Evolutionary conservation across 2,113 vertebrate species (phyloP).

Genomic region (Catharus minimus): DNA sequence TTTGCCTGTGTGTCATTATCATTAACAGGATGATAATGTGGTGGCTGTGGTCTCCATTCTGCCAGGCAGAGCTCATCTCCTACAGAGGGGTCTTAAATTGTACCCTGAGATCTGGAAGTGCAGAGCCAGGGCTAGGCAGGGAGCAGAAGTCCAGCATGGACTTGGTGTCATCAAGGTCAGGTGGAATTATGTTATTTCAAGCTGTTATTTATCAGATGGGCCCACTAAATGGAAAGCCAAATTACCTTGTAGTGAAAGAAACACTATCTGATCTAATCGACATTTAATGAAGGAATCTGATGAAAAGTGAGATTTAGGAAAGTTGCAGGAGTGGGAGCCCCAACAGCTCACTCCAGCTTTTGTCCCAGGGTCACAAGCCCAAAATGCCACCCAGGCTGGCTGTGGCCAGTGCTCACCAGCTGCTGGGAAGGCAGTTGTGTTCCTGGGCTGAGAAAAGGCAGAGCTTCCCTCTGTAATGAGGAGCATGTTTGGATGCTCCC

Average conservation of each 20-base stretch:
- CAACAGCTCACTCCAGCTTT: background rate
- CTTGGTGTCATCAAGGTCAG: background rate
- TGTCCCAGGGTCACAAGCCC: rapidly evolving
- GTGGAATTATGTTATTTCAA: background rate
- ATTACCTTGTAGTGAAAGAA: slow-evolving; percentile 57
- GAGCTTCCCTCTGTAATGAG: rapidly evolving
- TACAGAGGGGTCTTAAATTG: background rate
- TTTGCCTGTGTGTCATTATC: background rate
- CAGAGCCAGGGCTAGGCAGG: background rate
- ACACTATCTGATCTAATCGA: slow-evolving; percentile 7
- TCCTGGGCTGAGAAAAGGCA: background rate
- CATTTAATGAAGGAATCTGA: slow-evolving; percentile 9
- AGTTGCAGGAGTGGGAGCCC: background rate
- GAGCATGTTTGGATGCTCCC: background rate
- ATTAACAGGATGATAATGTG: background rate
- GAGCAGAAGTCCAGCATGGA: background rate
- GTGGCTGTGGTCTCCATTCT: background rate
- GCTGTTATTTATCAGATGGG: slow-evolving; percentile 45
- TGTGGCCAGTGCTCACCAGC: background rate
- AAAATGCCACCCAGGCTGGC: rapidly evolving
- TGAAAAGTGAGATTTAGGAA: slow-evolving; percentile 7
- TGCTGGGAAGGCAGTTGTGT: rapidly evolving
- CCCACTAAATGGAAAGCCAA: slow-evolving; percentile 23
- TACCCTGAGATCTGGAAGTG: background rate
- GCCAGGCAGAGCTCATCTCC: background rate